phyloP scores from a whole-genome alignment of 2,888 invertebrate genomes.

The Gastrophysa polygoni region DNA sequence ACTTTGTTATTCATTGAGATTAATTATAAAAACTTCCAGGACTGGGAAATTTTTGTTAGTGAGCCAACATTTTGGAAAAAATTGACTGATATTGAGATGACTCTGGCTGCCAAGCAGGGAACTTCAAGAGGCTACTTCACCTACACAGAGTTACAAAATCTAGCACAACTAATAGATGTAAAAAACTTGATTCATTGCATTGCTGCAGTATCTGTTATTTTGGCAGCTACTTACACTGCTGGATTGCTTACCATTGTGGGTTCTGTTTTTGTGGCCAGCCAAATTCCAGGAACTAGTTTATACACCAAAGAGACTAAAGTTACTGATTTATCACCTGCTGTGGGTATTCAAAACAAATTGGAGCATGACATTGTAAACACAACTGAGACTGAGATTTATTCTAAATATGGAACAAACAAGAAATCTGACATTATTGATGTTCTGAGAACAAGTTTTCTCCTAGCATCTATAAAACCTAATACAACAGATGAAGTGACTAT shows the following conservation, averaged over 20 bases:
- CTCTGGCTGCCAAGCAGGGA: constrained; percentile 76
- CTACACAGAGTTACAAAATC: constrained; percentile 75
- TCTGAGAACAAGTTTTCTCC: constrained; percentile 52
- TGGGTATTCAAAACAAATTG: neutral
- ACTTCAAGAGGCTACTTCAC: constrained; percentile 79
- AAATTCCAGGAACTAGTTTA: constrained; percentile 61
- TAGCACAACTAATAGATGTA: constrained; percentile 60
- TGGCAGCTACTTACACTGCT: constrained; percentile 67
- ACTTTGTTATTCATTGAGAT: too few relatives aligned
- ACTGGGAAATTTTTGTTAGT: constrained; percentile 86
- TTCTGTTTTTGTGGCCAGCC: constrained; percentile 63
- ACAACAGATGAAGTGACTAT: constrained; percentile 1
- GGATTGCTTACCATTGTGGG: constrained; percentile 66
- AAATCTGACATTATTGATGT: constrained; percentile 49
- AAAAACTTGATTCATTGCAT: constrained; percentile 61
- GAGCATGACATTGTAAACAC: constrained; percentile 6
- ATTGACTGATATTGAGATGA: constrained; percentile 70
- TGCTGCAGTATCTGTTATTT: constrained; percentile 63
- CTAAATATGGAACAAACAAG: constrained; percentile 23
- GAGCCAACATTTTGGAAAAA: constrained; percentile 77
- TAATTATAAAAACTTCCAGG: constrained; percentile 58
- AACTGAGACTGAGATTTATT: constrained; percentile 29
- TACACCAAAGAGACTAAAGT: constrained; percentile 33
- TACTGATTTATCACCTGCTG: constrained; percentile 9
- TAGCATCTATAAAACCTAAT: constrained; percentile 48